Conservation (phyloP, 2,797 vertebrate species). For the Macropodus opercularis region DNA sequence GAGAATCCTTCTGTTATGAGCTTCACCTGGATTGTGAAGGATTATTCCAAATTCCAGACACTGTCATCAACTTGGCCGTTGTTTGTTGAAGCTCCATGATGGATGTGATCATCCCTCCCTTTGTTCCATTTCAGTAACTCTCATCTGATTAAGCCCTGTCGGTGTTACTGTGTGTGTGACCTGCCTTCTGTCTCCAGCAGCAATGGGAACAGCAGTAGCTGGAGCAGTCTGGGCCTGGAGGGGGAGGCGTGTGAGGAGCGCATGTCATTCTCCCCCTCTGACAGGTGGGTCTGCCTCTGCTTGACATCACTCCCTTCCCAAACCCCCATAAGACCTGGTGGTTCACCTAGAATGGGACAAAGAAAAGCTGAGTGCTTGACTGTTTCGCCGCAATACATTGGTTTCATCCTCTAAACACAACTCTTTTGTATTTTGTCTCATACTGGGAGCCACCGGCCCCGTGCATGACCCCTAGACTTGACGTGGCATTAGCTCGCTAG, state of each 20-base stretch:
- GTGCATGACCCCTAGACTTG: constrained; percentile 38
- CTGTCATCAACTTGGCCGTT: constrained; percentile 6
- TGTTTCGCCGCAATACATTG: too few species aligned
- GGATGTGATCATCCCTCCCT: constrained; percentile 22
- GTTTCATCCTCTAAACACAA: too few species aligned
- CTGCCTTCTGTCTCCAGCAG: constrained; percentile 85
- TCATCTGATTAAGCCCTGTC: constrained; percentile 11
- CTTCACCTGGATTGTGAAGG: constrained; percentile 44
- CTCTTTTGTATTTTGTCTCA: constrained; percentile 56
- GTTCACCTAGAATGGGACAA: constrained; percentile 53
- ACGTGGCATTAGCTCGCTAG: constrained; percentile 19
- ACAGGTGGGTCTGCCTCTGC: constrained; percentile 91
- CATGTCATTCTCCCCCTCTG: constrained; percentile 97
- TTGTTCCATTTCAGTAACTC: constrained; percentile 19
- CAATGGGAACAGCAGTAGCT: constrained; percentile 99
- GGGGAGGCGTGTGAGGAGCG: constrained; percentile 97
- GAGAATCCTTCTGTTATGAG: constrained; percentile 31
- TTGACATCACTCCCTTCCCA: constrained; percentile 70
- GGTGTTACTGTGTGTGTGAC: constrained; percentile 34
- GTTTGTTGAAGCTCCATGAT: constrained; percentile 27
- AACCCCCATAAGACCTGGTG: constrained; percentile 49
- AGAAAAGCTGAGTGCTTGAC: neutral
- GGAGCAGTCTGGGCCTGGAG: constrained; percentile 99
- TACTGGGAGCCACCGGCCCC: constrained; percentile 34
- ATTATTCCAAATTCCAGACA: constrained; percentile 35